Conservation (phyloP, 1,140 invertebrate species). For the Drosophila punjabiensis region DNA sequence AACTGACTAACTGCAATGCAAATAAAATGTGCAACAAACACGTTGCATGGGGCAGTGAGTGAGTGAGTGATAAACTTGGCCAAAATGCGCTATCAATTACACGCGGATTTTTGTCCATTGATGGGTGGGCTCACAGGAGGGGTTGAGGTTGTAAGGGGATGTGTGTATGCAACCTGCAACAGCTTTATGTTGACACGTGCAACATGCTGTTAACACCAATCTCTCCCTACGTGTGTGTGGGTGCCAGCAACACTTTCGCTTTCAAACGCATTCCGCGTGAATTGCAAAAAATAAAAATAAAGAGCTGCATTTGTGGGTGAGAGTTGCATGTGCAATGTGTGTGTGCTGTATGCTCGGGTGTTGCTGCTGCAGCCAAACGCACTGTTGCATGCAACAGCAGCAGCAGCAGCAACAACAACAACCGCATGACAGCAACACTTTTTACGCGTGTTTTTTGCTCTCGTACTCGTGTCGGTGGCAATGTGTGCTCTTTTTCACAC, state of each 20-base stretch:
- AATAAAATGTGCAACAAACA: constrained; percentile 68
- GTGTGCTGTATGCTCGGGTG: constrained; percentile 22
- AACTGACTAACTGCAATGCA: constrained; percentile 72
- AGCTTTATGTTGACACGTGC: constrained; percentile 77
- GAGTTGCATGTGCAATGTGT: constrained; percentile 32
- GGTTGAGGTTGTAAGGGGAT: background rate
- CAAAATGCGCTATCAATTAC: constrained; percentile 79
- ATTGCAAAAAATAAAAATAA: constrained; percentile 65
- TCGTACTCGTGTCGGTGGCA: constrained; percentile 24
- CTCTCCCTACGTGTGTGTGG: constrained; percentile 31
- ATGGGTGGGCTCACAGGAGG: constrained; percentile 17
- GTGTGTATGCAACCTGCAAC: constrained; percentile 64
- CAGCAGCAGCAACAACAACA: constrained; percentile 43
- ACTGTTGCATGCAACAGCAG: constrained; percentile 69
- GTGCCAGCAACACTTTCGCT: constrained; percentile 75
- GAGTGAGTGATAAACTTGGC: constrained; percentile 67
- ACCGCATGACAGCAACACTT: constrained; percentile 72
- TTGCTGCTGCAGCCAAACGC: constrained; percentile 67
- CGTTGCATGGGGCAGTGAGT: constrained; percentile 11
- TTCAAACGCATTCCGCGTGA: constrained; percentile 80
- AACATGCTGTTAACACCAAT: constrained; percentile 80
- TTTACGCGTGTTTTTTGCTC: constrained; percentile 72
- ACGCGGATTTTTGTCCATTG: constrained; percentile 76
- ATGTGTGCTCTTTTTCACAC: constrained; percentile 73
- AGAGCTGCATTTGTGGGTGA: constrained; percentile 56